Base-by-base conservation (phyloP, 2,888 invertebrate species). In the Cetonia aurata region DNA sequence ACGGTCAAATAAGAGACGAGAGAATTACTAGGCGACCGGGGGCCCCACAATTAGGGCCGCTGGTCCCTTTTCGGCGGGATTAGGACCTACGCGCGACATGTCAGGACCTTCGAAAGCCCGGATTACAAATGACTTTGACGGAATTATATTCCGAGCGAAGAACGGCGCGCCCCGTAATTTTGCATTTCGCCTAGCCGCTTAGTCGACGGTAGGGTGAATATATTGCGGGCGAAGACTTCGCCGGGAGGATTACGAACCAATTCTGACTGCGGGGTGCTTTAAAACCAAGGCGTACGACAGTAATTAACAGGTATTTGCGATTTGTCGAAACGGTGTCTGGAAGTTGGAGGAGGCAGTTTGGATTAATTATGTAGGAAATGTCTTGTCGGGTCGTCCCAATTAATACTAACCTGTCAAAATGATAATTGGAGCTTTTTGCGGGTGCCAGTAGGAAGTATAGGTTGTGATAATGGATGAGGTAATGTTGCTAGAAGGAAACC, bases 71-170 rank as follows among this genome's bases (percentile, higher is more conserved):
- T 72, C 70, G 42, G 70, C 66, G 59, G 74, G 73, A 73, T 75
- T 75, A 75, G 48, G 71, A 71, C 69, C 72, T 70, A 13, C 25
- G 69, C 73, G 72, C 73, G 74, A 75, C 73, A 72, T 71, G 71
- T 71, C 70, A 33, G 65, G 73, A 72, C 73, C 72, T 73, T 71
- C 71, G 67, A 67, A 73, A 73, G 68, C 74, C 73, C 57, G 73
- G 74, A 74, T 73, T 73, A 73, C 72, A 56, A 70, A 70, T 53
- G 65, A 70, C 52, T 69, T 62, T 62, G 62, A 62, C 62, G 48
- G 62, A 62, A 62, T 62, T 62, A 62, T 62, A 62, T 62, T 42
- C 62, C 48, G 48, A 15, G 12, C 25, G 12, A n/a, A 12, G 56
- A 37, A 8, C 12, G 15, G 41, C 33, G 12, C 8, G 56, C 13